phyloP scores from a whole-genome alignment of 2,888 invertebrate genomes.

The Xanthia togata region DNA sequence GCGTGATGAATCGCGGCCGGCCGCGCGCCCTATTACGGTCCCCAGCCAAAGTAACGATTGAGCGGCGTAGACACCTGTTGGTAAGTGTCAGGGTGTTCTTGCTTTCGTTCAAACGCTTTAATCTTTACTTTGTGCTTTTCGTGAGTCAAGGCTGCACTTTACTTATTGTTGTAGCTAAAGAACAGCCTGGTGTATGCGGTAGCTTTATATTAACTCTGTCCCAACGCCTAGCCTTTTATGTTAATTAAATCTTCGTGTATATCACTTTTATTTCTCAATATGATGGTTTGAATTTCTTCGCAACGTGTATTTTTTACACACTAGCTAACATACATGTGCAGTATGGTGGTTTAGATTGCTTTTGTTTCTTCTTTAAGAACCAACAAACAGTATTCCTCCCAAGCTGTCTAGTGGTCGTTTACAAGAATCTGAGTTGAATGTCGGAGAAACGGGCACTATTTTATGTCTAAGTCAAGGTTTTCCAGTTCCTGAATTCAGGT shows the following conservation, averaged over 20 bases:
- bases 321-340: slow-evolving; percentile 58
- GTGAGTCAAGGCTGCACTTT: slow-evolving; percentile 81
- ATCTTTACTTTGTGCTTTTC: slow-evolving; percentile 90
- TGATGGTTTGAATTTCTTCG: slow-evolving; percentile 60
- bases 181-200: slow-evolving; percentile 69
- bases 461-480: slow-evolving; percentile 94
- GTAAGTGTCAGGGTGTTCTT: slow-evolving; percentile 90
- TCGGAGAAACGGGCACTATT: slow-evolving; percentile 84
- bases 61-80: slow-evolving; percentile 89
- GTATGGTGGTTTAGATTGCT: slow-evolving; percentile 65
- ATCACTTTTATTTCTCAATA: slow-evolving; percentile 55
- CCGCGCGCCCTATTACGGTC: slow-evolving; percentile 84
- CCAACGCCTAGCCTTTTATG: slow-evolving; percentile 67
- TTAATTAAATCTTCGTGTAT: slow-evolving; percentile 62
- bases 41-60: slow-evolving; percentile 90
- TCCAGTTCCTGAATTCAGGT: slow-evolving; percentile 94
- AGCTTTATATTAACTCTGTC: slow-evolving; percentile 72
- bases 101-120: slow-evolving; percentile 88
- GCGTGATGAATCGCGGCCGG: slow-evolving; percentile 89
- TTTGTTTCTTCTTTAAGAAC: slow-evolving; percentile 89
- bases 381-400: slow-evolving; percentile 92
- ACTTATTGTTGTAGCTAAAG: slow-evolving; percentile 66
- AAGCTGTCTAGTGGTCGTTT: slow-evolving; percentile 91
- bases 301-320: slow-evolving; percentile 56
- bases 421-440: slow-evolving; percentile 85